Percentiles rank a stretch among this genome's conserved stretches.
Conservation (phyloP, 2,888 invertebrate species). For the Eupelmus urozonus region DNA sequence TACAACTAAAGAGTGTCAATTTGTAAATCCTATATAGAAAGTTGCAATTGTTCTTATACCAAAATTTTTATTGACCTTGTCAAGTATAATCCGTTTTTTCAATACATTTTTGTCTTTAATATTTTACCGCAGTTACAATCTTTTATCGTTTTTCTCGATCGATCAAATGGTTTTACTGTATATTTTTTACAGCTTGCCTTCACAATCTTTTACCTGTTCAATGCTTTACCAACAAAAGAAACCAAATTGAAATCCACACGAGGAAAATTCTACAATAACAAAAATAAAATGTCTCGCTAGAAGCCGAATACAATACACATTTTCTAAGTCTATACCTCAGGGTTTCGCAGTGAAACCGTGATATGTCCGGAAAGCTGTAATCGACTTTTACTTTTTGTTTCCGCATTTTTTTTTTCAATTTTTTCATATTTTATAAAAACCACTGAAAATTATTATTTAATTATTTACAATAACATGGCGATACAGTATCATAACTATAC, state of each 20-base stretch:
- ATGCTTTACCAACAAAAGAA: neutral
- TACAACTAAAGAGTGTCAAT: too few species aligned
- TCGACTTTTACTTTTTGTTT: constrained; percentile 44
- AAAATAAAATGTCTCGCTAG: constrained; percentile 14
- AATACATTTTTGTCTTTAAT: too few species aligned
- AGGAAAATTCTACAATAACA: neutral
- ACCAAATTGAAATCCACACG: neutral
- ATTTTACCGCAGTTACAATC: too few species aligned
- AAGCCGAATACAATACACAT: constrained; percentile 10
- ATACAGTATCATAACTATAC: too few species aligned
- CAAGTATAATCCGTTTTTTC: too few species aligned
- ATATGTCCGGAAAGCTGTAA: constrained; percentile 57
- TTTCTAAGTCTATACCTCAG: constrained; percentile 18
- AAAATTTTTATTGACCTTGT: too few species aligned
- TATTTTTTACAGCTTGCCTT: constrained; percentile 12
- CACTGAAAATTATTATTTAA: constrained; percentile 52
- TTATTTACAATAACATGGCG: constrained; percentile 57
- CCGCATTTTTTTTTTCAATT: constrained; percentile 1
- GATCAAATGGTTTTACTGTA: constrained; percentile 18
- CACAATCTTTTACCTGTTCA: neutral
- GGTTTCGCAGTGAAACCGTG: constrained; percentile 24
- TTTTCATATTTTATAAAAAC: constrained; percentile 49
- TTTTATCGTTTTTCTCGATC: too few species aligned
- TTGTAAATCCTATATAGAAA: too few species aligned
- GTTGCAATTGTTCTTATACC: too few species aligned